phyloP scores from a whole-genome alignment of 2,113 vertebrate species.

The Limanda limanda region DNA sequence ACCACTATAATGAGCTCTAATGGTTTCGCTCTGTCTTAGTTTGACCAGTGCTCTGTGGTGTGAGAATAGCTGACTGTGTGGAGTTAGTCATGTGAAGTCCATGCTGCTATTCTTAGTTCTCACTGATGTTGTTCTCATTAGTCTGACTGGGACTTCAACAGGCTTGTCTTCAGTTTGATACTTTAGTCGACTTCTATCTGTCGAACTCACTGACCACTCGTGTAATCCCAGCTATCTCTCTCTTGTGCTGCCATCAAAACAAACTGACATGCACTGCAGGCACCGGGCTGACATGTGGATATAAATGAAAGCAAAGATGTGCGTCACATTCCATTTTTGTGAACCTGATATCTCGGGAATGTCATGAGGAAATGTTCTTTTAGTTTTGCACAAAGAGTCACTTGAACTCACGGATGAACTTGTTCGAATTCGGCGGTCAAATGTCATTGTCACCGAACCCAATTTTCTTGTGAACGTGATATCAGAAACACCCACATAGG shows the following conservation, averaged over 20 bases:
- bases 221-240: not conserved
- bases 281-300: not conserved
- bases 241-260: not conserved
- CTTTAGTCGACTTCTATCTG: constrained; percentile 1
- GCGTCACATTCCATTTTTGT: too few species aligned
- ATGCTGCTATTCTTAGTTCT: constrained; percentile 42
- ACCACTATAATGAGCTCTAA: not conserved
- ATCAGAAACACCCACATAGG: too few species aligned
- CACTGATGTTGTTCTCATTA: constrained; percentile 37
- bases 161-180: constrained; percentile 9
- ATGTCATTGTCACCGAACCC: too few species aligned
- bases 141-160: constrained; percentile 33
- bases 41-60: not conserved
- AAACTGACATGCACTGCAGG: not conserved
- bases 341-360: too few species aligned
- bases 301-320: not conserved
- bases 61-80: not conserved
- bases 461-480: too few species aligned
- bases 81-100: not conserved
- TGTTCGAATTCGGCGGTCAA: too few species aligned
- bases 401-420: too few species aligned
- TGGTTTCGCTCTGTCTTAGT: not conserved
- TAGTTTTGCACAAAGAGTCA: too few species aligned
- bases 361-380: too few species aligned
- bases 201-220: constrained; percentile 28